Evolutionary conservation across 2,797 vertebrate genomes (phyloP).

Genomic region (Ibycter americanus): DNA sequence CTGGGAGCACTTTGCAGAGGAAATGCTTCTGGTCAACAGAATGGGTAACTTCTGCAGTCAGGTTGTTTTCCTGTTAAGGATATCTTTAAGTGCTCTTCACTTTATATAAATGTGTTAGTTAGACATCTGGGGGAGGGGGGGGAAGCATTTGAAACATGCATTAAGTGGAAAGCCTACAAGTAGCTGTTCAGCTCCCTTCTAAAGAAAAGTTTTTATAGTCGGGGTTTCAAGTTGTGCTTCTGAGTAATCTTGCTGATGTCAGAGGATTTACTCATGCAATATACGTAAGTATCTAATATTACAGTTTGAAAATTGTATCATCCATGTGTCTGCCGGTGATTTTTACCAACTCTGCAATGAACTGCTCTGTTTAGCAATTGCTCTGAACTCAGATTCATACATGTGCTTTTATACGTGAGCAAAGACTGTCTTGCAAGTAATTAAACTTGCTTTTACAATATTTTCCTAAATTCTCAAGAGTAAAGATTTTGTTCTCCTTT

Average conservation of each 20-base stretch:
- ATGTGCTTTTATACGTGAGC: neutral
- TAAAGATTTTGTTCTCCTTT: neutral
- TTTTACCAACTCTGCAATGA: neutral
- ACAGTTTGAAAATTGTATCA: neutral
- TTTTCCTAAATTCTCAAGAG: neutral
- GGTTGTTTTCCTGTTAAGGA: neutral
- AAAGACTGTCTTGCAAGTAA: neutral
- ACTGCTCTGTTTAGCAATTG: neutral
- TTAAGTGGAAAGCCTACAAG: neutral
- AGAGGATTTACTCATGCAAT: neutral
- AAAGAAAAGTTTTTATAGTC: neutral
- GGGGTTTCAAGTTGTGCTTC: neutral
- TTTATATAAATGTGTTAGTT: neutral
- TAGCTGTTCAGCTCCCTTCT: neutral
- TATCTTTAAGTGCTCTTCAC: neutral
- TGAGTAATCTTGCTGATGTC: neutral
- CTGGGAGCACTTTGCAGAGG: neutral
- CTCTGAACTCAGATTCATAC: neutral
- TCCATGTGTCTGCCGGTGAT: neutral
- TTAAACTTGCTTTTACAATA: neutral
- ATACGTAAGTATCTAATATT: neutral
- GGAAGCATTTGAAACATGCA: neutral
- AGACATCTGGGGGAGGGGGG: neutral
- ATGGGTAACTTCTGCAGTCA: neutral
- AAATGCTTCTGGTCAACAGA: neutral